phyloP scores from a whole-genome alignment of 2,113 vertebrate genomes.

The Neodon shergylaensis region DNA sequence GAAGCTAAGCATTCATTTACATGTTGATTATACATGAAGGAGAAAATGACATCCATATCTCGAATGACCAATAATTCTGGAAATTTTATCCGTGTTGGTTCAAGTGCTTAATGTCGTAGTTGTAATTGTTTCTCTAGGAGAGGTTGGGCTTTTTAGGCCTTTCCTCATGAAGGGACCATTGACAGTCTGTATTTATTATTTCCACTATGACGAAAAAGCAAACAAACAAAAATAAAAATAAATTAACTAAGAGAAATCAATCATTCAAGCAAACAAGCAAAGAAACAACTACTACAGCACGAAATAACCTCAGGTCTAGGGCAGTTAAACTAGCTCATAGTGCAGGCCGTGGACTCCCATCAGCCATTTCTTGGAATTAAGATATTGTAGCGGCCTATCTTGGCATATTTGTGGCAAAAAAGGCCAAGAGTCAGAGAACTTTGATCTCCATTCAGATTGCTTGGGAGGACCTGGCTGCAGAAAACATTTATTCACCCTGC shows the following conservation, averaged over 20 bases:
- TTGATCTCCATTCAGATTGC: no score
- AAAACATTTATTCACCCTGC: no score
- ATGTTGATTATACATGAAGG: not conserved
- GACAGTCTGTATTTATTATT: not conserved
- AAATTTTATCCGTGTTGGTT: not conserved
- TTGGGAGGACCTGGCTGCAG: no score
- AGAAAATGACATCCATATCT: not conserved
- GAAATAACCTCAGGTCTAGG: not conserved
- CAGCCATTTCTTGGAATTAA: not conserved
- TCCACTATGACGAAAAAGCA: not conserved
- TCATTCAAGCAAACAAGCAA: not conserved
- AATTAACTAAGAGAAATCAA: no score
- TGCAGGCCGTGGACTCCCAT: not conserved
- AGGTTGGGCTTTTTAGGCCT: not conserved
- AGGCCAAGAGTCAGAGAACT: no score
- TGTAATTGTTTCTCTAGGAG: not conserved
- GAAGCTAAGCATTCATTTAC: not conserved
- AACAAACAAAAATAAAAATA: not conserved
- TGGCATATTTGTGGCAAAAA: not conserved
- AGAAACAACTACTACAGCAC: not conserved
- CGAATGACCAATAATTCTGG: no score
- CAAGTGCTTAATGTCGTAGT: not conserved
- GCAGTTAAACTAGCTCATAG: not conserved
- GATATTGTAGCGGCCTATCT: not conserved
- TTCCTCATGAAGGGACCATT: not conserved